These are phyloP conservation scores for Strongylocentrotus purpuratus DNA, from an alignment of 35 echinoderm and acorn worm species.

Conservation along the genomic window DNA sequence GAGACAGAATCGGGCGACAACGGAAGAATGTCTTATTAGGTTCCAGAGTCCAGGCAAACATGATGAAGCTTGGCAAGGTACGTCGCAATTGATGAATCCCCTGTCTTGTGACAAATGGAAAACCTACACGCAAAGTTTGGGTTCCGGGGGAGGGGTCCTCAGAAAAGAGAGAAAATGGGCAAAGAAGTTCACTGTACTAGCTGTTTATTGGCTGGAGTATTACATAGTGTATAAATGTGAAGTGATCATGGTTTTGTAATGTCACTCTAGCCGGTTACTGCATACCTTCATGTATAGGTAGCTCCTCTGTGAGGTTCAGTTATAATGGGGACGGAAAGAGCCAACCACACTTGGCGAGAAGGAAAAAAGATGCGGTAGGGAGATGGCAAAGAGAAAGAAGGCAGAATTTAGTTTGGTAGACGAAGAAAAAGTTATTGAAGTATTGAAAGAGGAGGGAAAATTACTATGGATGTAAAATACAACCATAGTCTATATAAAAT, in stretches of 20 bases:
- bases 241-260: not conserved
- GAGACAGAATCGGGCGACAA: not conserved
- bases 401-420: not conserved
- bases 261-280: not conserved
- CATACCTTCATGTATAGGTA: not conserved
- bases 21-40: conserved; percentile 25
- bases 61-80: conserved; percentile 19
- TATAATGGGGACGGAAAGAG: not conserved
- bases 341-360: not conserved
- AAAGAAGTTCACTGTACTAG: not conserved
- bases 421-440: not conserved
- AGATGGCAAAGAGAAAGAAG: not conserved
- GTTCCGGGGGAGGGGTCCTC: not conserved
- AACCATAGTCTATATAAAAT: too few species aligned
- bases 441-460: not conserved
- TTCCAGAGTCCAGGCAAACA: not conserved
- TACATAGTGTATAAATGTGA: not conserved
- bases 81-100: not conserved
- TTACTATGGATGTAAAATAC: not conserved
- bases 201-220: not conserved
- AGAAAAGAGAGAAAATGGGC: not conserved
- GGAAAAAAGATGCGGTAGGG: not conserved
- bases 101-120: conserved; percentile 37
- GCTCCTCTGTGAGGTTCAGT: not conserved
- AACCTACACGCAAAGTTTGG: conserved; percentile 32